These are phyloP conservation scores for Bombus impatiens DNA, from an alignment of 1,140 invertebrate genomes.

Conservation along the genomic window DNA sequence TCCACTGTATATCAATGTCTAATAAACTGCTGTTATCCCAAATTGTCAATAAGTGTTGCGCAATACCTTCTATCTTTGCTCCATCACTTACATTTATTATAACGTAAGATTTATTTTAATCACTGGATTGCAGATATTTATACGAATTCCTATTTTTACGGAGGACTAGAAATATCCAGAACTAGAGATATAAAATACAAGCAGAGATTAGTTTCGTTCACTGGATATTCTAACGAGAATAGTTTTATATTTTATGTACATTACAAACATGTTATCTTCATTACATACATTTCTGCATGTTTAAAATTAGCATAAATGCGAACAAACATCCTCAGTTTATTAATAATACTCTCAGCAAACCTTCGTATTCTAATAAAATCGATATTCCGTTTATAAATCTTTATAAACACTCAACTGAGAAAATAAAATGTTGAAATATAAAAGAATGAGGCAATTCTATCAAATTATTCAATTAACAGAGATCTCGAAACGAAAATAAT, in stretches of 20 bases:
- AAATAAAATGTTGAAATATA: neutral
- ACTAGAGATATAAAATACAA: too few relatives aligned
- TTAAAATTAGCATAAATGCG: neutral
- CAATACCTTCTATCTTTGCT: neutral
- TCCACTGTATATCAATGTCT: conserved; percentile 82
- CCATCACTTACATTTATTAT: neutral
- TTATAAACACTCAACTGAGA: neutral
- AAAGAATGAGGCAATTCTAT: neutral
- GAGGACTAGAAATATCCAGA: neutral
- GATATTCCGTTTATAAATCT: neutral
- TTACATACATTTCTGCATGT: too few relatives aligned
- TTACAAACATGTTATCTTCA: too few relatives aligned
- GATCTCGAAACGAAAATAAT: neutral
- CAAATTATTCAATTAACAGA: neutral
- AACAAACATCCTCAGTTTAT: neutral
- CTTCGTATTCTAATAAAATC: neutral
- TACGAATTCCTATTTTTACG: neutral
- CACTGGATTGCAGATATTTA: neutral
- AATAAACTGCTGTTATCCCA: conserved; percentile 80
- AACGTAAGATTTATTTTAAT: neutral
- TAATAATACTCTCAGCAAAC: neutral
- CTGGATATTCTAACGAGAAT: too few relatives aligned
- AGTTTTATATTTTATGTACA: too few relatives aligned
- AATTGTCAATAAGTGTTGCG: conserved; percentile 38
- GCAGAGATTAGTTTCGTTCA: too few relatives aligned